phyloP scores from a whole-genome alignment of 2,113 vertebrate genomes.

The Narcine bancroftii region DNA sequence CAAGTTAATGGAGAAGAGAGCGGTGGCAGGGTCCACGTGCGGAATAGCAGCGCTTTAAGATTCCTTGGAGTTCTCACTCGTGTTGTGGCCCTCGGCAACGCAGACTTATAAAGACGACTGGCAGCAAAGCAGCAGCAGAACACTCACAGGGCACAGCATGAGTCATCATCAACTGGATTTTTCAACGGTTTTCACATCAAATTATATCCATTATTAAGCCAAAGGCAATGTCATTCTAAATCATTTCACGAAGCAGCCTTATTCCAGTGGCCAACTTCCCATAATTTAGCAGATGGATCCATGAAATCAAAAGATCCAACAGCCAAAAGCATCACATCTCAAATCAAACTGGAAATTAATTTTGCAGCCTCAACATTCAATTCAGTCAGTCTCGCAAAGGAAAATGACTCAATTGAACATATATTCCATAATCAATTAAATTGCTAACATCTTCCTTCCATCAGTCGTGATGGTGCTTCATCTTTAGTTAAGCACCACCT shows the following conservation, averaged over 20 bases:
- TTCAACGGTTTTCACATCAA: constrained; percentile 5
- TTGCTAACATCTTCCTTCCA: background rate
- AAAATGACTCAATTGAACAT: background rate
- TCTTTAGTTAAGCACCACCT: background rate
- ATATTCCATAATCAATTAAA: background rate
- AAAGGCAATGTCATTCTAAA: background rate
- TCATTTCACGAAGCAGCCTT: background rate
- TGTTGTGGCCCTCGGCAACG: background rate
- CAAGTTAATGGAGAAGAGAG: no score
- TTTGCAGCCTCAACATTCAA: background rate
- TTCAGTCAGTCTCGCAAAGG: background rate
- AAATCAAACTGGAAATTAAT: background rate
- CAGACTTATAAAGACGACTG: no score
- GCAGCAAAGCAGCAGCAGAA: background rate
- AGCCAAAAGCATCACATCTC: no score
- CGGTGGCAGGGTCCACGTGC: no score
- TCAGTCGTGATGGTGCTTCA: background rate
- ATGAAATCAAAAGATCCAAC: background rate
- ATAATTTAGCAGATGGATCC: background rate
- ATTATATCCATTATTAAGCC: constrained; percentile 20
- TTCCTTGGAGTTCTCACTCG: no score
- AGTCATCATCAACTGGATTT: background rate
- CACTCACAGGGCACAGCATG: background rate
- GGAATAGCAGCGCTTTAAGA: no score
- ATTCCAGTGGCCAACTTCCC: background rate